Conservation (phyloP, 1,140 invertebrate genomes). For the Zaprionus lachaisei region DNA sequence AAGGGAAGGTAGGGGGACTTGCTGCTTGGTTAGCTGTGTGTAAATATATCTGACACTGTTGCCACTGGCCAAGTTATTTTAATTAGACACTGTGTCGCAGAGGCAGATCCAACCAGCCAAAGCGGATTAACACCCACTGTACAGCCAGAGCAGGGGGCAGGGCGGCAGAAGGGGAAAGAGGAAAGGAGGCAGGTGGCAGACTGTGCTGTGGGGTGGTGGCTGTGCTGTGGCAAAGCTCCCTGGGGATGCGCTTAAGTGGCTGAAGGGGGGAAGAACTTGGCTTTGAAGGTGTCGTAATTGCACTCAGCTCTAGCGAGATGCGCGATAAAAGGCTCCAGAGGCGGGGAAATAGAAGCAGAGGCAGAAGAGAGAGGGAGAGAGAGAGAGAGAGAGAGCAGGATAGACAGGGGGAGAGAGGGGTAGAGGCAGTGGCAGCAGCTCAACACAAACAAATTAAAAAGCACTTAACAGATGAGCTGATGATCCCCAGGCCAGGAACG, state of each 20-base stretch:
- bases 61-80: constrained; percentile 67
- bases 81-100: constrained; percentile 58
- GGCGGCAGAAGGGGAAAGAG: background rate
- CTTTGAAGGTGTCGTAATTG: constrained; percentile 81
- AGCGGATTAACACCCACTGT: constrained; percentile 4
- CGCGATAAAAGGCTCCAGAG: constrained; percentile 63
- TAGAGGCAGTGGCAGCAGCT: constrained; percentile 12
- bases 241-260: constrained; percentile 73
- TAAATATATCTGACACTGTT: constrained; percentile 59
- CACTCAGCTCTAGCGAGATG: constrained; percentile 75
- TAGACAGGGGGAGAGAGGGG: too few species aligned
- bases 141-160: background rate
- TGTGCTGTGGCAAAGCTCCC: constrained; percentile 46
- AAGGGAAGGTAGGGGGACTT: background rate
- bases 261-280: constrained; percentile 34
- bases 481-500: background rate
- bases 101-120: constrained; percentile 13
- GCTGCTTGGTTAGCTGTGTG: constrained; percentile 40
- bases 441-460: constrained; percentile 80
- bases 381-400: background rate
- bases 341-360: background rate
- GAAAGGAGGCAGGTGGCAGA: background rate
- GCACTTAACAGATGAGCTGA: constrained; percentile 66
- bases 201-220: background rate
- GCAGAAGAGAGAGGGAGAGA: background rate